These are phyloP conservation scores for Xestia xanthographa DNA, from an alignment of 2,888 invertebrate species.

Conservation along the genomic window DNA sequence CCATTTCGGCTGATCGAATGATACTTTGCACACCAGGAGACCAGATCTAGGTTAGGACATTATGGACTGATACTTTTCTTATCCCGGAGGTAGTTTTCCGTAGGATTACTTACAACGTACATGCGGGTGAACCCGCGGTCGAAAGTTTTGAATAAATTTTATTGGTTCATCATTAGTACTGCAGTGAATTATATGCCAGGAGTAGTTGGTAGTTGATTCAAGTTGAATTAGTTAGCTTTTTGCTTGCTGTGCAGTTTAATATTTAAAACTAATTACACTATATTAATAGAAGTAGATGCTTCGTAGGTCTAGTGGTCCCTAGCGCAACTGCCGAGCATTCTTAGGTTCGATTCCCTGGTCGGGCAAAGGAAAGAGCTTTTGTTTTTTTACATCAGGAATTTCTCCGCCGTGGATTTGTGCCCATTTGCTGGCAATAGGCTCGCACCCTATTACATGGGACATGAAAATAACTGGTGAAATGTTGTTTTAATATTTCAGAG, in stretches of 20 bases:
- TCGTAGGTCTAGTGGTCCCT: neutral
- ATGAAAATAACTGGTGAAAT: neutral
- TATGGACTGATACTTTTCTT: neutral
- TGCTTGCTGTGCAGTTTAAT: neutral
- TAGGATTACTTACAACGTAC: neutral
- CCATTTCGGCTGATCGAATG: neutral
- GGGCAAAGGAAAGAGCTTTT: neutral
- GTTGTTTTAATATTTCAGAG: neutral
- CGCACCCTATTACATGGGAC: neutral
- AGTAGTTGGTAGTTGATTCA: neutral
- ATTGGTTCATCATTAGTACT: neutral
- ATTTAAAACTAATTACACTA: neutral
- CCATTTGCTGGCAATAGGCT: neutral
- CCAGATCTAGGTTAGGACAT: neutral
- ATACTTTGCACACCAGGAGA: neutral
- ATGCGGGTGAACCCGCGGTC: neutral
- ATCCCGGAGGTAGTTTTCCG: neutral
- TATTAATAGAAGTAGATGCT: neutral
- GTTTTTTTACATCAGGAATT: neutral
- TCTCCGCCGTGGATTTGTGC: neutral
- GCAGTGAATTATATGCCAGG: neutral
- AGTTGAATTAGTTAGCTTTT: constrained; percentile 1
- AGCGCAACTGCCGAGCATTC: neutral
- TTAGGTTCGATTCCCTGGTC: neutral
- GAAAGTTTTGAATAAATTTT: neutral